These are phyloP conservation scores for Nebria ingens DNA, from an alignment of 1,140 invertebrate genomes.

Conservation along the genomic window DNA sequence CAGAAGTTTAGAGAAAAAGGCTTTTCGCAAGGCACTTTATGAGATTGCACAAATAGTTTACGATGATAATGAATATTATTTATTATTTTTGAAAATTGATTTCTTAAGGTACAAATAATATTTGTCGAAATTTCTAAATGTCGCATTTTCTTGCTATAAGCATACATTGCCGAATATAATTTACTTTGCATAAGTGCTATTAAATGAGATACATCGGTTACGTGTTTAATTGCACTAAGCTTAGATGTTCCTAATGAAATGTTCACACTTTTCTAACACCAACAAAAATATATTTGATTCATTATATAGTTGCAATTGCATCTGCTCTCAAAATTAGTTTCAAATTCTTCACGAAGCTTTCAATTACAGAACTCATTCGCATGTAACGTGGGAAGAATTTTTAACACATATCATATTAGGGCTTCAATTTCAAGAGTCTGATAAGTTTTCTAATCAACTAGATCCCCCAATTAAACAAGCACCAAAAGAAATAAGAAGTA, in stretches of 20 bases:
- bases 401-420: slow-evolving; percentile 54
- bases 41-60: background rate
- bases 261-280: too few species aligned
- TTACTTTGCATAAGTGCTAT: too few species aligned
- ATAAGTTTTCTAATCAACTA: slow-evolving; percentile 35
- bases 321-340: too few species aligned
- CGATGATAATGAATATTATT: background rate
- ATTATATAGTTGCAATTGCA: too few species aligned
- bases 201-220: too few species aligned
- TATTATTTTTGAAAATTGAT: background rate
- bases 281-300: too few species aligned
- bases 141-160: too few species aligned
- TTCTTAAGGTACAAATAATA: background rate
- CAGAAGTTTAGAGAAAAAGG: background rate
- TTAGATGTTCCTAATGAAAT: too few species aligned
- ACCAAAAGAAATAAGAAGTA: slow-evolving; percentile 45
- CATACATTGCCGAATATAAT: too few species aligned
- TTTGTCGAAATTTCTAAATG: background rate
- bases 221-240: too few species aligned
- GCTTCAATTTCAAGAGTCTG: slow-evolving; percentile 48
- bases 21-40: background rate
- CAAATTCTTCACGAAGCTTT: too few species aligned
- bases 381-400: slow-evolving; percentile 54
- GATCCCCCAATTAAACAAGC: slow-evolving; percentile 41
- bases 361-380: background rate